Evolutionary conservation across 2,888 invertebrate genomes (phyloP), one percentile per base, ranked within the genome.

Genomic region (Crematogaster levior): DNA sequence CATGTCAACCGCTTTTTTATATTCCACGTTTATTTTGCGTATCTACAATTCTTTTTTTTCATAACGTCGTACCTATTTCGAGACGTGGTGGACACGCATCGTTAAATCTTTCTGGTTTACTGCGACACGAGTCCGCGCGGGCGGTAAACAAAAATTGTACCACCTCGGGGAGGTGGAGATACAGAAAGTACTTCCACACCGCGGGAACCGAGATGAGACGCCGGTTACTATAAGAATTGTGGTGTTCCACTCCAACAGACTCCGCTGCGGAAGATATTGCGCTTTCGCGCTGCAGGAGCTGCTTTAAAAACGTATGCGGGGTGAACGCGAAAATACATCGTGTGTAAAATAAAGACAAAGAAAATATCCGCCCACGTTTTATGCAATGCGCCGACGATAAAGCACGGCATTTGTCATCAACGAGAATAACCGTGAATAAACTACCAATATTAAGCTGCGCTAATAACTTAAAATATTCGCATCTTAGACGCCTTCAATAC

Each of bases 81-180:
- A 43, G 12, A 65, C 4, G 15, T 10, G 24, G 46, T 34, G 61
- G 70, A 37, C 46, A 30, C 34, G 56, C 27, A 12, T 34, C 70
- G 30, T 68, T 79, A 79, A 79, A 79, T 79, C 70, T 70, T 70
- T 34, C 70, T 70, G 34, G 77, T 79, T 79, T 79, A 79, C 56
- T 46, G 56, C 77, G 34, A 70, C 70, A 9, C 27, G 34, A 58
- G 77, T 68, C 18, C 56, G 18, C 53, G 61, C 18, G 34, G 18
- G 21, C 12, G 56, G 43, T 79, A 70, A 79, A 79, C 77, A 79
- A 79, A 79, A 79, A 79, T 79, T 79, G 56, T 58, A 34, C 21
- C 70, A 58, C 6, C 70, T 70, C 10, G 43, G 21, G n/a, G 27
- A 7, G n/a, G 15, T 27, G 37, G 43, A 68, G 68, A 43, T 68